These are phyloP conservation scores for Drosophila seguyi DNA, from an alignment of 1,140 invertebrate genomes.

Conservation along the genomic window DNA sequence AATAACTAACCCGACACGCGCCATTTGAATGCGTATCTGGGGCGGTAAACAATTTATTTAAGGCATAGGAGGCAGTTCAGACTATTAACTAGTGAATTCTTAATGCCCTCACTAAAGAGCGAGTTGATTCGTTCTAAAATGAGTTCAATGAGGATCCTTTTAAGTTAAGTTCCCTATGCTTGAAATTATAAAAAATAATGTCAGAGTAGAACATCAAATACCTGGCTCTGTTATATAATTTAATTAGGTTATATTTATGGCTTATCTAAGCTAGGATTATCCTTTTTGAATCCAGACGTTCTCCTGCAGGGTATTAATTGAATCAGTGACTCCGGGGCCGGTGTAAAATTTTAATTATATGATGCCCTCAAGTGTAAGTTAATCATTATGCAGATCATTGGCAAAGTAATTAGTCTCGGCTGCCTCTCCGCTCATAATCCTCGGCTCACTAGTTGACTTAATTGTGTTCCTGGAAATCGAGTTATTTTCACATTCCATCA, in stretches of 20 bases:
- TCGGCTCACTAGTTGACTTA: constrained; percentile 60
- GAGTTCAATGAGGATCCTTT: too few species aligned
- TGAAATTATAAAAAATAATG: not conserved
- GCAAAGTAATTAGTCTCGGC: constrained; percentile 63
- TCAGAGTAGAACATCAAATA: not conserved
- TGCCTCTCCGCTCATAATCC: constrained; percentile 18
- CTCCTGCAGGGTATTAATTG: constrained; percentile 28
- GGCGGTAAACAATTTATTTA: constrained; percentile 56
- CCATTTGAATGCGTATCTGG: constrained; percentile 68
- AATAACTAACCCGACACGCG: constrained; percentile 66
- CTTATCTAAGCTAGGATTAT: not conserved
- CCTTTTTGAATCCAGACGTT: too few species aligned
- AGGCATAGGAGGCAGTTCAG: not conserved
- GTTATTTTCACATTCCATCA: constrained; percentile 65
- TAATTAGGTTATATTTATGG: not conserved
- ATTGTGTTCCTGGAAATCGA: constrained; percentile 73
- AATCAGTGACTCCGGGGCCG: constrained; percentile 23
- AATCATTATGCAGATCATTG: constrained; percentile 81
- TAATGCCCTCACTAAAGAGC: not conserved
- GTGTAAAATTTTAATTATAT: constrained; percentile 65
- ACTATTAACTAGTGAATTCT: not conserved
- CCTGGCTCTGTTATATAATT: not conserved
- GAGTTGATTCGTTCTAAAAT: too few species aligned
- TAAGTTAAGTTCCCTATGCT: too few species aligned
- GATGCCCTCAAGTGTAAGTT: constrained; percentile 65